Evolutionary conservation across 37 sponge, comb jelly and placozoan species (phyloP), one percentile per base, ranked within the genome.

Genomic region (Oscarella lobularis): DNA sequence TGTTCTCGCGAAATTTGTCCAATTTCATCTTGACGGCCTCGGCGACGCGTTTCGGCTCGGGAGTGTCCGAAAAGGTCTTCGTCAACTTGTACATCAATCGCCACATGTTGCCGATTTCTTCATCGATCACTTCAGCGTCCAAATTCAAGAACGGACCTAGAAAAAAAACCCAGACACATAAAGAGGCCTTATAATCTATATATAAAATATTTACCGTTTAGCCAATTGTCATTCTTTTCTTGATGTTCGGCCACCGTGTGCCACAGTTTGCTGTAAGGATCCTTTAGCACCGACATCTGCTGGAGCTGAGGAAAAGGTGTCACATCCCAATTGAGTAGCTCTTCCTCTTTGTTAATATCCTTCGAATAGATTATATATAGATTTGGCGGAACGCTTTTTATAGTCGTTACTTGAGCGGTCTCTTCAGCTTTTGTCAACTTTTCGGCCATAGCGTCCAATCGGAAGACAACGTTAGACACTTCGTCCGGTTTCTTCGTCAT

Each of bases 231-330:
- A 37, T 97, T 81, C 33, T 89, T 86, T 73, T 83, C 82, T 33
- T 87, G 72, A 79, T 85, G 92, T 33, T 85, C 77, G 4, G 82
- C 39, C 0, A 93, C 93, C 39, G 98, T 97, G 2, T 72, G 48
- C 98, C 98, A 97, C 38, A 97, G 91, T 55, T 72, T 87, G 73
- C 90, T 90, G 77, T 78, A 97, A 0, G 98, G 98, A 33, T 93
- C 98, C 78, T 90, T 93, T 5, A 66, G 38, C 2, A 68, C 40
- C 6, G 72, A 68, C 72, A 80, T 70, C 36, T 66, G 39, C 37
- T 85, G 85, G n/a, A 93, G 81, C 76, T 90, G 98, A 73, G 98
- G 98, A 80, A 82, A 95, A 3, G 91, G 85, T 33, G 95, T 90
- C 32, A 77, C 41, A 27, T 85, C 76, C 88, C 91, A 95, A n/a